These are phyloP conservation scores for Lucilia sericata DNA, from an alignment of 1,140 invertebrate genomes.

Conservation along the genomic window DNA sequence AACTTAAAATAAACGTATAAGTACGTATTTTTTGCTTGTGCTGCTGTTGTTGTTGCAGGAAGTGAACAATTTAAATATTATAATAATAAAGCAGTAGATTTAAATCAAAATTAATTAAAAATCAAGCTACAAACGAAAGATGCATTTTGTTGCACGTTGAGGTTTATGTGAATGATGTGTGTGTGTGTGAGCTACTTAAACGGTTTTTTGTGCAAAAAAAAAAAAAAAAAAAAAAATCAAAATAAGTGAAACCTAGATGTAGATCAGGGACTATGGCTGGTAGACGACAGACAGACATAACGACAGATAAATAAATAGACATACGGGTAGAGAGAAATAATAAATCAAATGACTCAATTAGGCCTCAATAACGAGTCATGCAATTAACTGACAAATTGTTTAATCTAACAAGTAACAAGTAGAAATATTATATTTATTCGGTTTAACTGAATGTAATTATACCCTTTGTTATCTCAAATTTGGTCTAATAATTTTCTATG, in stretches of 20 bases:
- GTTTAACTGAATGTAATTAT: too few species aligned
- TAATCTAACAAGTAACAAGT: background rate
- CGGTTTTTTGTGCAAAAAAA: background rate
- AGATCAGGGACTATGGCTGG: background rate
- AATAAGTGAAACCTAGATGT: background rate
- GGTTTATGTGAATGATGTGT: too few species aligned
- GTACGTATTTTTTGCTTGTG: background rate
- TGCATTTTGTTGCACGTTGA: background rate
- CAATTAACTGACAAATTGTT: slow-evolving; percentile 21
- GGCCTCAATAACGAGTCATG: background rate
- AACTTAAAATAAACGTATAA: background rate
- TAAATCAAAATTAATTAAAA: slow-evolving; percentile 25
- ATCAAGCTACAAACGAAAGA: slow-evolving; percentile 13
- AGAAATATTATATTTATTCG: too few species aligned
- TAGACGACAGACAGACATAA: too few species aligned
- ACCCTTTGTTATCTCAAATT: too few species aligned
- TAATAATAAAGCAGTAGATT: background rate
- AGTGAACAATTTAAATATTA: slow-evolving; percentile 10
- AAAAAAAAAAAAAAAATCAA: too few species aligned
- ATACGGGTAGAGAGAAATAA: background rate
- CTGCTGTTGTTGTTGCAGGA: background rate
- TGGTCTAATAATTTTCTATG: too few species aligned
- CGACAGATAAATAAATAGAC: background rate
- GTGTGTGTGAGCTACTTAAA: background rate
- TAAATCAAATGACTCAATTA: slow-evolving; percentile 9